phyloP scores from a whole-genome alignment of 2,888 invertebrate genomes.

The Melieria crassipennis region DNA sequence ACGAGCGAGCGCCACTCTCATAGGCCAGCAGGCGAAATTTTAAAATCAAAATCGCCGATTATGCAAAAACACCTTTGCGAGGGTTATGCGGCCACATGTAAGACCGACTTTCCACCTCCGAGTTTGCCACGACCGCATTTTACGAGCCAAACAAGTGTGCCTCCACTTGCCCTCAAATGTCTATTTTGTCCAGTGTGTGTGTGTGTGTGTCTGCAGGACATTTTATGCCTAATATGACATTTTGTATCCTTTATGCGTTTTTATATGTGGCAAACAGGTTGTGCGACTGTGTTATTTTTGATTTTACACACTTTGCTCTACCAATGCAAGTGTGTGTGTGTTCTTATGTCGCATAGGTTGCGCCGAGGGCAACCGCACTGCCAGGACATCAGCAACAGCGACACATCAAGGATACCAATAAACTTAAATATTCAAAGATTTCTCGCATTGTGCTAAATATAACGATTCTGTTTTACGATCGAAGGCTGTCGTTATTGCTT shows the following conservation, averaged over 20 bases:
- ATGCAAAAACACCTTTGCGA: slow-evolving; percentile 26
- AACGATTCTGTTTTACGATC: slow-evolving; percentile 30
- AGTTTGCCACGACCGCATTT: slow-evolving; percentile 1
- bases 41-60: slow-evolving; percentile 17
- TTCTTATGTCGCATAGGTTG: not conserved
- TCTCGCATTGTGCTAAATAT: slow-evolving; percentile 14
- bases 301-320: not conserved
- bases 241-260: slow-evolving; percentile 26
- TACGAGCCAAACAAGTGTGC: slow-evolving; percentile 19
- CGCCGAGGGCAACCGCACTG: slow-evolving; percentile 6
- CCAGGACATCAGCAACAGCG: slow-evolving; percentile 14
- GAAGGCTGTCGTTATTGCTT: slow-evolving; percentile 22
- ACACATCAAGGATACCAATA: slow-evolving; percentile 17
- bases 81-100: not conserved
- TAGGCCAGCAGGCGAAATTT: slow-evolving; percentile 7
- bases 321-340: not conserved
- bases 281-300: slow-evolving; percentile 18
- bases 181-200: not conserved
- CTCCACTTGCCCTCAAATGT: not conserved
- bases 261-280: slow-evolving; percentile 33
- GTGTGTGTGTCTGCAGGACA: not conserved
- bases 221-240: slow-evolving; percentile 32
- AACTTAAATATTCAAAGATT: slow-evolving; percentile 33
- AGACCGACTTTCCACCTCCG: not conserved
- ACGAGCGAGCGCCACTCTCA: no score